Percentiles rank a stretch among this genome's conserved stretches.
These are phyloP conservation scores for Myiotriccus ornatus DNA, from an alignment of 2,797 vertebrate species.

Conservation along the genomic window DNA sequence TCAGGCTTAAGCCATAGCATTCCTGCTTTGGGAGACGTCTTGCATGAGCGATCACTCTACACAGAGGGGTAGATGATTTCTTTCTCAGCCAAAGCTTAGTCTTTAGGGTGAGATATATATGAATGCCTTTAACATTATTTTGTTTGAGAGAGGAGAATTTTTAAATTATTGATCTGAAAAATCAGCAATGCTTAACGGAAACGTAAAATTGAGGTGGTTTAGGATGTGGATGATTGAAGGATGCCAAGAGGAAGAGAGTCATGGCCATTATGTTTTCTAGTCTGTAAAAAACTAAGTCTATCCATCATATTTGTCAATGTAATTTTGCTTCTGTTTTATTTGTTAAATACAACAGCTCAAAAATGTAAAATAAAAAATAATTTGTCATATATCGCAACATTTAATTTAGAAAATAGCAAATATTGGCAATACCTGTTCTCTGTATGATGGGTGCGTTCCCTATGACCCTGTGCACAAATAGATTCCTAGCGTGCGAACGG, in stretches of 20 bases:
- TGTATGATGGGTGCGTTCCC: rapidly evolving
- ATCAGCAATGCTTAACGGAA: background rate
- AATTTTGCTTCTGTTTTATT: background rate
- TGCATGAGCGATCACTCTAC: background rate
- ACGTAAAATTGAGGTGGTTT: background rate
- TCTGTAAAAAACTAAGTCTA: background rate
- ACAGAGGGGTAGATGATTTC: background rate
- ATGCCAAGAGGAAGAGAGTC: background rate
- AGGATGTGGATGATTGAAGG: background rate
- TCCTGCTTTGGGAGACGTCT: background rate
- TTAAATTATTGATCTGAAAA: background rate
- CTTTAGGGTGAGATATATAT: background rate
- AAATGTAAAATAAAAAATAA: background rate
- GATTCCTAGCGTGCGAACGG: background rate
- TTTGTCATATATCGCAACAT: background rate
- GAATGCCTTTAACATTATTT: background rate
- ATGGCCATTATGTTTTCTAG: background rate
- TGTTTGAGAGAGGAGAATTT: background rate
- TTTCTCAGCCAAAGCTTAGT: background rate
- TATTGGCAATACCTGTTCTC: background rate
- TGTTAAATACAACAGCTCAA: background rate
- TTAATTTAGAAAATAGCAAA: background rate
- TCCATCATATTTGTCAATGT: rapidly evolving
- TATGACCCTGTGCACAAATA: rapidly evolving
- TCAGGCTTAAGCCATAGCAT: background rate